These are phyloP conservation scores for Leptopilina drosophilae DNA, from an alignment of 2,888 invertebrate genomes.

Conservation along the genomic window DNA sequence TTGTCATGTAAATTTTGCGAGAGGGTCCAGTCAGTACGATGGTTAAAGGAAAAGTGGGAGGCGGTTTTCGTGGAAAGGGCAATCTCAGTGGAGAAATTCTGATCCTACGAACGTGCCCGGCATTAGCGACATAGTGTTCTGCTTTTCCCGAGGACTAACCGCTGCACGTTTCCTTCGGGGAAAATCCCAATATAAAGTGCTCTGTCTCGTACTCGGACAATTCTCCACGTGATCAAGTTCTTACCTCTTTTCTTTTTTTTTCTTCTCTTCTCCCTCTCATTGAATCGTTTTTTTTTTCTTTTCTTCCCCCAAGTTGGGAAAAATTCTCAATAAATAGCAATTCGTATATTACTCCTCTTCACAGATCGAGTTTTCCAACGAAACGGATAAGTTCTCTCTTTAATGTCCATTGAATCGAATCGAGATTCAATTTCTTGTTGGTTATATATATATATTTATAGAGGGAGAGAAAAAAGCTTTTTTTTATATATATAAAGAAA, in stretches of 20 bases:
- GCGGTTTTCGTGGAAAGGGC: conserved; percentile 46
- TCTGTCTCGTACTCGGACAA: conserved; percentile 38
- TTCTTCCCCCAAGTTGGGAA: conserved; percentile 2
- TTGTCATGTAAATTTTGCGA: conserved; percentile 49
- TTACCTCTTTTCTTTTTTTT: not conserved
- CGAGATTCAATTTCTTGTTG: conserved; percentile 9
- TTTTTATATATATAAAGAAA: too few species aligned
- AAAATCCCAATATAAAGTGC: conserved; percentile 48
- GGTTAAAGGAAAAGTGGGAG: conserved; percentile 33
- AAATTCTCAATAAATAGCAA: not conserved
- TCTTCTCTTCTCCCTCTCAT: not conserved
- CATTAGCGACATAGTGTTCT: conserved; percentile 41
- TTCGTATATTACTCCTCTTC: conserved; percentile 1
- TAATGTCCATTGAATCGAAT: conserved; percentile 30
- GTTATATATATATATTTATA: not conserved
- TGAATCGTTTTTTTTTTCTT: not conserved
- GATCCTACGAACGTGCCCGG: conserved; percentile 50
- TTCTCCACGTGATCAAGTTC: conserved; percentile 28
- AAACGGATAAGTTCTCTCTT: conserved; percentile 27
- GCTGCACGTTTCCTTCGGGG: conserved; percentile 47
- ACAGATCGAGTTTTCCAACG: conserved; percentile 15
- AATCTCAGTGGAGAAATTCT: conserved; percentile 55
- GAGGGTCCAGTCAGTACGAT: conserved; percentile 44
- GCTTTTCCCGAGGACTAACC: conserved; percentile 42
- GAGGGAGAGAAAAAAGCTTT: too few species aligned